These are phyloP conservation scores for Cavia porcellus DNA, from an alignment of 2,113 vertebrate genomes.

Conservation along the genomic window DNA sequence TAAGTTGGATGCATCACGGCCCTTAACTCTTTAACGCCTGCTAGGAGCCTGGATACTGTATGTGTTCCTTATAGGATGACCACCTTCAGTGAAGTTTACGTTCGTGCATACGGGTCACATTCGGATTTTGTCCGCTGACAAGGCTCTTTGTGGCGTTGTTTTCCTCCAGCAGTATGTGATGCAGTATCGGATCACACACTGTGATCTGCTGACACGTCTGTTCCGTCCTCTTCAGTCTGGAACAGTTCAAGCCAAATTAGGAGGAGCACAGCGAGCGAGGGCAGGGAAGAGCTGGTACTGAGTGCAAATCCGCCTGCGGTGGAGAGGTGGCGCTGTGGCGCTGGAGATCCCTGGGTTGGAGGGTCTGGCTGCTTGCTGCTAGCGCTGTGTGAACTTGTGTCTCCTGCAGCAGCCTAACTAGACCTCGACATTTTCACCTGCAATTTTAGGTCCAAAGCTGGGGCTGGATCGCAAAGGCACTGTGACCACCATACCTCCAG, in stretches of 20 bases:
- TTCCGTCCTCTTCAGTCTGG: constrained; percentile 9
- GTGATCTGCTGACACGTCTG: background rate
- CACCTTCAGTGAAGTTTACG: background rate
- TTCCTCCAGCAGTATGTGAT: background rate
- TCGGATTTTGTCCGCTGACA: background rate
- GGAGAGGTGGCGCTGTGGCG: constrained; percentile 1
- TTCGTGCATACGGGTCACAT: background rate
- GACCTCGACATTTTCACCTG: background rate
- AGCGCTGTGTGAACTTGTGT: background rate
- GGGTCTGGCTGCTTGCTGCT: background rate
- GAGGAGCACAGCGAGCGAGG: background rate
- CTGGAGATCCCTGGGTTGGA: background rate
- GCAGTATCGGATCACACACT: background rate
- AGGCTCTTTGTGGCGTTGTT: background rate
- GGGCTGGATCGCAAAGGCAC: background rate
- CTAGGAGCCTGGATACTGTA: no score
- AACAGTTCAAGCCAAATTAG: background rate
- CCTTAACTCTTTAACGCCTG: background rate
- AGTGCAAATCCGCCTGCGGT: background rate
- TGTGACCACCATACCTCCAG: background rate
- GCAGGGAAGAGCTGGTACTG: background rate
- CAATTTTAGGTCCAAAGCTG: background rate
- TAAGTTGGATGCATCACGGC: background rate
- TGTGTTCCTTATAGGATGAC: no score
- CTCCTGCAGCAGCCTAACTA: background rate